Evolutionary conservation across 2,797 vertebrate genomes (phyloP).

Genomic region (Siniperca undulata): DNA sequence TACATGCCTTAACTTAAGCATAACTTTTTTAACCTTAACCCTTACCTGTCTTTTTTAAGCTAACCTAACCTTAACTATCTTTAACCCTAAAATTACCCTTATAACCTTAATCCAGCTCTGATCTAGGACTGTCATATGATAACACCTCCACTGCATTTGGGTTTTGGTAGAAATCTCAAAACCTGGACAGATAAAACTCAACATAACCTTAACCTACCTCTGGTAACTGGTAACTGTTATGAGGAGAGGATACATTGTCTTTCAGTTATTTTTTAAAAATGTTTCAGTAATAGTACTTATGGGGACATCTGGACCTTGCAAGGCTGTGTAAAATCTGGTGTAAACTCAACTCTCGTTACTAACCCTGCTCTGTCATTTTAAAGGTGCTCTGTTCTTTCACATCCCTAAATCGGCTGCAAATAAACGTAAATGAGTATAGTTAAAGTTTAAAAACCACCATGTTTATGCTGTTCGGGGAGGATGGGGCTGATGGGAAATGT

Average conservation of each 20-base stretch:
- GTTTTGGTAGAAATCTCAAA: no score
- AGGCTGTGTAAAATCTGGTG: neutral
- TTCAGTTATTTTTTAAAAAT: neutral
- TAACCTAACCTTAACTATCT: neutral
- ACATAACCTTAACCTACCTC: conserved; percentile 2
- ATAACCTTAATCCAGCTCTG: neutral
- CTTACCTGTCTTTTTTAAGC: neutral
- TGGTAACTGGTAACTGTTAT: neutral
- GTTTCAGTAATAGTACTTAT: neutral
- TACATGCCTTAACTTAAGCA: neutral
- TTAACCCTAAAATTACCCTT: neutral
- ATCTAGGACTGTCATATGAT: neutral
- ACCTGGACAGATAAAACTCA: neutral
- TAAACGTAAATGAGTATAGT: neutral
- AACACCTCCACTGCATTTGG: neutral
- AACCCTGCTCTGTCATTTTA: accelerated
- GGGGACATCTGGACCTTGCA: neutral
- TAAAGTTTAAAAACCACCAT: neutral
- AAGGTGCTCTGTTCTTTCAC: neutral
- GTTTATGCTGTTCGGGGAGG: neutral
- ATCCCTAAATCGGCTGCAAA: neutral
- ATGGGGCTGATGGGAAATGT: conserved; percentile 12
- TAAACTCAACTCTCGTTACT: neutral
- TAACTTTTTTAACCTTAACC: neutral
- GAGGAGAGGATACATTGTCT: neutral